A percentile compares a stretch with the other conserved stretches of the same genome.
Evolutionary conservation across 2,113 vertebrate genomes (phyloP).

Genomic region (Oreochromis aureus): DNA sequence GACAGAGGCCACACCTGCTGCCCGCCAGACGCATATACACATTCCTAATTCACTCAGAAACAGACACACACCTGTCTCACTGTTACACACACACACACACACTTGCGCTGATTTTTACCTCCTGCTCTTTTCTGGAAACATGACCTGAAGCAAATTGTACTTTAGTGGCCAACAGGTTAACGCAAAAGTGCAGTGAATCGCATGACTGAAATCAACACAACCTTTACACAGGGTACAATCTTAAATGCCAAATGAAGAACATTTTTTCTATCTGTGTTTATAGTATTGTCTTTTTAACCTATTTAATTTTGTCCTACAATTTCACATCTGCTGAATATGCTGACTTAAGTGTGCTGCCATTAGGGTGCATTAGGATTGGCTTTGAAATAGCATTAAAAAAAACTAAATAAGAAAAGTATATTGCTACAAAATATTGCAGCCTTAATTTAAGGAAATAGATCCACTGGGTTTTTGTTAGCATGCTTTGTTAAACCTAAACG

Average conservation of each 20-base stretch:
- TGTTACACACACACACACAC: background rate
- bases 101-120: background rate
- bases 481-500: background rate
- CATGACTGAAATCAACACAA: background rate
- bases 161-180: background rate
- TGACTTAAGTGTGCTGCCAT: background rate
- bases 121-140: constrained; percentile 21
- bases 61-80: background rate
- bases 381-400: background rate
- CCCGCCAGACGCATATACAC: background rate
- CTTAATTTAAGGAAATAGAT: background rate
- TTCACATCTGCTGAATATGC: background rate
- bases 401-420: background rate
- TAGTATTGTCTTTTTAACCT: background rate
- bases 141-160: background rate
- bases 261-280: background rate
- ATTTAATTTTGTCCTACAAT: background rate
- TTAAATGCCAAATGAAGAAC: background rate
- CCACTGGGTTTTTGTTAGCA: background rate
- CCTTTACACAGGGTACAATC: background rate
- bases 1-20: constrained; percentile 55
- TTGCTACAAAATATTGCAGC: background rate
- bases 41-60: background rate
- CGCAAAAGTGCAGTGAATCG: background rate
- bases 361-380: background rate